phyloP scores from a whole-genome alignment of 2,888 invertebrate species.

The Mylabris sibirica region DNA sequence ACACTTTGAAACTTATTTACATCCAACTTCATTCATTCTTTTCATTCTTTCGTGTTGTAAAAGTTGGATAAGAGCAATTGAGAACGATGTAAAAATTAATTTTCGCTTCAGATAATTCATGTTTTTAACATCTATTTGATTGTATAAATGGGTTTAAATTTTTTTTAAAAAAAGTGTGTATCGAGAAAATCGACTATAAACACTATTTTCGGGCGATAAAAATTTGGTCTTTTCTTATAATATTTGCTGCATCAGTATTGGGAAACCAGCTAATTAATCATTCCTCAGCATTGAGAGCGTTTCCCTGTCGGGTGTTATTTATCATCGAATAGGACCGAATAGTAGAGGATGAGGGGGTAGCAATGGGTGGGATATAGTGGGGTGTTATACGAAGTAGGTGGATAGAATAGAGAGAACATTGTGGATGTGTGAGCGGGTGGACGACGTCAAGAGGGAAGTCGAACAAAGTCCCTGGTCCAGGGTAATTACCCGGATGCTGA shows the following conservation, averaged over 20 bases:
- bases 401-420: constrained; percentile 60
- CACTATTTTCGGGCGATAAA: not conserved
- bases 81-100: not conserved
- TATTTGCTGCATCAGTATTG: constrained; percentile 7
- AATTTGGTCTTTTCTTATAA: not conserved
- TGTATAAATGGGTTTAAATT: not conserved
- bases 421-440: constrained; percentile 60
- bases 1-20: not conserved
- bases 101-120: not conserved
- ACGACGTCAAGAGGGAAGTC: constrained; percentile 51
- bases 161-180: not conserved
- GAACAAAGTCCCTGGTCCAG: constrained; percentile 59
- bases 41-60: not conserved
- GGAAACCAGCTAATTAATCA: constrained; percentile 58
- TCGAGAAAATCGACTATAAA: not conserved
- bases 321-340: constrained; percentile 49
- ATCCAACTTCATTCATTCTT: constrained; percentile 4
- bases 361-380: constrained; percentile 18
- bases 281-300: constrained; percentile 62
- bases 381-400: constrained; percentile 23
- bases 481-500: constrained; percentile 62
- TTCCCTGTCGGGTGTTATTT: constrained; percentile 62
- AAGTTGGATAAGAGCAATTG: not conserved
- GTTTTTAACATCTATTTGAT: not conserved
- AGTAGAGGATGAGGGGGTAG: constrained; percentile 16